Percentiles rank a stretch among this genome's conserved stretches.
These are phyloP conservation scores for Epirrita christyi DNA, from an alignment of 2,888 invertebrate genomes.

Conservation along the genomic window DNA sequence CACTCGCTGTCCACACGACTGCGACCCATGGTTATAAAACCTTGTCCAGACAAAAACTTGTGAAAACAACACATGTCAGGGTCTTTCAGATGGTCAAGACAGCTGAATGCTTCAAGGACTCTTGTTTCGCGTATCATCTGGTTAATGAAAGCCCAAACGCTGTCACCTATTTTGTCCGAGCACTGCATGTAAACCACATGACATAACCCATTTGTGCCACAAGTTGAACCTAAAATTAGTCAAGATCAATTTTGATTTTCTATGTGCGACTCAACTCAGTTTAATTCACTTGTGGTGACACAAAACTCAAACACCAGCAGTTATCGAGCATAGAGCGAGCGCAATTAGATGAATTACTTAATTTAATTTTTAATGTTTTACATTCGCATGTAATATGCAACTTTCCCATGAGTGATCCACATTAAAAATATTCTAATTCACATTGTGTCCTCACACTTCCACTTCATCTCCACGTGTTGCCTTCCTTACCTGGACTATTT, in stretches of 20 bases:
- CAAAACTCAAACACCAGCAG: too few relatives aligned
- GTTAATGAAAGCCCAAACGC: constrained; percentile 52
- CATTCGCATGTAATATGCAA: constrained; percentile 41
- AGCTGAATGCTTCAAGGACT: constrained; percentile 65
- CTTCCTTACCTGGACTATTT: constrained; percentile 45
- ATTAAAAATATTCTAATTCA: constrained; percentile 49
- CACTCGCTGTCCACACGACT: not conserved
- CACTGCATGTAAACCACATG: constrained; percentile 37
- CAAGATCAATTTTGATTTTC: too few relatives aligned
- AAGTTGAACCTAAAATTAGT: too few relatives aligned
- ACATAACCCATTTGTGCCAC: not conserved
- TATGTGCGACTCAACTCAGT: too few relatives aligned
- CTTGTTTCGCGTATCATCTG: constrained; percentile 66
- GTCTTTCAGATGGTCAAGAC: constrained; percentile 60
- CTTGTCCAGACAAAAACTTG: constrained; percentile 37
- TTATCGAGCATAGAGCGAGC: constrained; percentile 35
- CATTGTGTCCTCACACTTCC: constrained; percentile 48
- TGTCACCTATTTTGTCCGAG: constrained; percentile 56
- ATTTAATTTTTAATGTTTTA: constrained; percentile 13
- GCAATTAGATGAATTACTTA: constrained; percentile 45
- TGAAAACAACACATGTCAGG: constrained; percentile 51
- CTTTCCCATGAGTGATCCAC: constrained; percentile 59
- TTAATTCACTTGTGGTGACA: too few relatives aligned
- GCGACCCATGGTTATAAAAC: not conserved
- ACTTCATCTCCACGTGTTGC: constrained; percentile 38